Conservation (phyloP, 2,797 vertebrate species). For the Iguana delicatissima region DNA sequence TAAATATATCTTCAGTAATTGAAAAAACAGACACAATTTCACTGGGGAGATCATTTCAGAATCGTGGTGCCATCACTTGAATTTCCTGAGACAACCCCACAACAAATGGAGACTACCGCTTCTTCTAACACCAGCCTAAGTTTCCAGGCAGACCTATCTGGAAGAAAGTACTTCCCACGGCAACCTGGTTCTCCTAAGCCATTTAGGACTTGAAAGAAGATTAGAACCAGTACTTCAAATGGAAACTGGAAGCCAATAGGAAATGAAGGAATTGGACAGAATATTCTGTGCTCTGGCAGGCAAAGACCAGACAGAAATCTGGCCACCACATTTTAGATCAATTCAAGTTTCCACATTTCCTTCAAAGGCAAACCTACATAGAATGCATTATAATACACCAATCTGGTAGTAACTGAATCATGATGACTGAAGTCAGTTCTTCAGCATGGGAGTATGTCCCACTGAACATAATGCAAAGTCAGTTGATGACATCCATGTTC, state of each 20-base stretch:
- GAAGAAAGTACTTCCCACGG: background rate
- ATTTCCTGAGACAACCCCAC: background rate
- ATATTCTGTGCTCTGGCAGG: background rate
- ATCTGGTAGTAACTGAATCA: too few relatives aligned
- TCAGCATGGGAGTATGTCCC: background rate
- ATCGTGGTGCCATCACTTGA: background rate
- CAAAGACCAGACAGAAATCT: background rate
- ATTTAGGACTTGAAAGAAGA: background rate
- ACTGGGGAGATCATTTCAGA: background rate
- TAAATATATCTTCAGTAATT: background rate
- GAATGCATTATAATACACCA: background rate
- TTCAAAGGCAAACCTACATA: background rate
- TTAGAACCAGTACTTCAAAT: background rate
- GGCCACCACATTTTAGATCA: background rate
- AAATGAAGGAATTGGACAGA: background rate
- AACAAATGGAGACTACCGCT: background rate
- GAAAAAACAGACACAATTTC: background rate
- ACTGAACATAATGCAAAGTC: background rate
- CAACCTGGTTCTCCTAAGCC: background rate
- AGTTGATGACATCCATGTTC: background rate
- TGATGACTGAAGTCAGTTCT: background rate
- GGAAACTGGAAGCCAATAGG: background rate
- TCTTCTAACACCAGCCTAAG: background rate
- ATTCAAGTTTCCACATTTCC: background rate
- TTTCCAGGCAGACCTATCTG: background rate